Conservation (phyloP, 2,797 vertebrate genomes). For the Siniperca scherzeri region DNA sequence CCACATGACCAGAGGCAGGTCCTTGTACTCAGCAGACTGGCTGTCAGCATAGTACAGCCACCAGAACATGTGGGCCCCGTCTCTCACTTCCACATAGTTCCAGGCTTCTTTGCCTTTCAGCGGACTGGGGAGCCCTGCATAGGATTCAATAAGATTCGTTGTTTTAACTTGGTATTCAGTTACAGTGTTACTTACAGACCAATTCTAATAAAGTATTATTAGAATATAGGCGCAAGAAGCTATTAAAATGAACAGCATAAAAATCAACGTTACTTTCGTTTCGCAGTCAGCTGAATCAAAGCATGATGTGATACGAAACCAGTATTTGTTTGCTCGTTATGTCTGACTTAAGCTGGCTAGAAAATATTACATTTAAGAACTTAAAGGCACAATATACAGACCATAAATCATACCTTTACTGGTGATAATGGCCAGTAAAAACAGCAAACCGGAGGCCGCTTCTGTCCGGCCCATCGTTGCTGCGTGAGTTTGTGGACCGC, state of each 20-base stretch:
- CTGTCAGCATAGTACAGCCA: slow-evolving; percentile 93
- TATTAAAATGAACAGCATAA: background rate
- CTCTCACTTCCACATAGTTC: slow-evolving; percentile 92
- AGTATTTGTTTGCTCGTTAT: background rate
- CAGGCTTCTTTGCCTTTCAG: slow-evolving; percentile 84
- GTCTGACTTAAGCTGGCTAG: too few relatives aligned
- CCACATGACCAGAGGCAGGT: slow-evolving; percentile 95
- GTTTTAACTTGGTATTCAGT: background rate
- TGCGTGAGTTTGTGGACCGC: rapidly evolving
- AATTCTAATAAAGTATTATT: rapidly evolving
- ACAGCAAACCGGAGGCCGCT: background rate
- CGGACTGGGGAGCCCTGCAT: slow-evolving; percentile 61
- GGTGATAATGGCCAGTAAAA: slow-evolving; percentile 40
- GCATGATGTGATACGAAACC: background rate
- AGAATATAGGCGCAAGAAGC: too few relatives aligned
- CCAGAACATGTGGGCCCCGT: slow-evolving; percentile 96
- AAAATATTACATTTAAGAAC: background rate
- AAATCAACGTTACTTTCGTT: slow-evolving; percentile 19
- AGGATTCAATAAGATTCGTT: background rate
- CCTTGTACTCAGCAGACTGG: slow-evolving; percentile 78
- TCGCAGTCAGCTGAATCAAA: background rate
- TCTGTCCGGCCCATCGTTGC: slow-evolving; percentile 63
- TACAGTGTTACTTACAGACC: background rate
- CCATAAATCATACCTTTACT: slow-evolving; percentile 60
- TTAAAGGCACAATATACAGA: rapidly evolving